A percentile compares a stretch with the other conserved stretches of the same genome.
Conservation (phyloP, 2,888 invertebrate genomes). For the Eretmocerus hayati region DNA sequence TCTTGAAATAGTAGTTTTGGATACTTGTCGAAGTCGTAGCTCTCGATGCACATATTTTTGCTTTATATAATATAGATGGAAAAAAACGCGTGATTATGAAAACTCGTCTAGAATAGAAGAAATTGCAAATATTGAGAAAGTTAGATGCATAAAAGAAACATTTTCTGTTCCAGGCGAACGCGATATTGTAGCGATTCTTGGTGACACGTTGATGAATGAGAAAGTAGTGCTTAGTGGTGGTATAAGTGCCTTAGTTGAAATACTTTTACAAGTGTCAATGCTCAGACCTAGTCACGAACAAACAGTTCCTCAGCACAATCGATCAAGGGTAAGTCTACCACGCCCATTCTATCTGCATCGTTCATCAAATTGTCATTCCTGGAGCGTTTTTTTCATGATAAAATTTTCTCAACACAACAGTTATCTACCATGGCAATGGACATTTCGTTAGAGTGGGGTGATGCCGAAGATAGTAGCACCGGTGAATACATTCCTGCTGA, state of each 20-base stretch:
- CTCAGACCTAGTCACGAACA: slow-evolving; percentile 50
- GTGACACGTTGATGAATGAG: slow-evolving; percentile 32
- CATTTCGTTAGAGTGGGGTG: slow-evolving; percentile 35
- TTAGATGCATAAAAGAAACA: too few relatives aligned
- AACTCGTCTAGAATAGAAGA: background rate
- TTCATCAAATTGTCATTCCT: background rate
- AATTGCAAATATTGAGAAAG: too few relatives aligned
- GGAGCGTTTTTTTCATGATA: background rate
- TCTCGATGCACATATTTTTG: too few relatives aligned
- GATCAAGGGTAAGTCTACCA: slow-evolving; percentile 48
- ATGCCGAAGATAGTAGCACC: slow-evolving; percentile 35
- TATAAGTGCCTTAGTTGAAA: slow-evolving; percentile 49
- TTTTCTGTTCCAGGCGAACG: slow-evolving; percentile 34
- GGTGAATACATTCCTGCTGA: slow-evolving; percentile 50
- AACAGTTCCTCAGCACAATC: slow-evolving; percentile 50
- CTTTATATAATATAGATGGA: too few relatives aligned
- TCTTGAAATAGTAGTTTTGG: too few relatives aligned
- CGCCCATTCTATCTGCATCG: background rate
- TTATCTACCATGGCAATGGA: slow-evolving; percentile 41
- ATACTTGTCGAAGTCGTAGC: too few relatives aligned
- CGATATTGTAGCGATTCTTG: slow-evolving; percentile 35
- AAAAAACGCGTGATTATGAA: background rate
- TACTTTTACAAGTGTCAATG: slow-evolving; percentile 52
- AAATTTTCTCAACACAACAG: too few relatives aligned
- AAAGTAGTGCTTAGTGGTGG: slow-evolving; percentile 37